Evolutionary conservation across 2,888 invertebrate genomes (phyloP).

Genomic region (Stomorhina lunata): DNA sequence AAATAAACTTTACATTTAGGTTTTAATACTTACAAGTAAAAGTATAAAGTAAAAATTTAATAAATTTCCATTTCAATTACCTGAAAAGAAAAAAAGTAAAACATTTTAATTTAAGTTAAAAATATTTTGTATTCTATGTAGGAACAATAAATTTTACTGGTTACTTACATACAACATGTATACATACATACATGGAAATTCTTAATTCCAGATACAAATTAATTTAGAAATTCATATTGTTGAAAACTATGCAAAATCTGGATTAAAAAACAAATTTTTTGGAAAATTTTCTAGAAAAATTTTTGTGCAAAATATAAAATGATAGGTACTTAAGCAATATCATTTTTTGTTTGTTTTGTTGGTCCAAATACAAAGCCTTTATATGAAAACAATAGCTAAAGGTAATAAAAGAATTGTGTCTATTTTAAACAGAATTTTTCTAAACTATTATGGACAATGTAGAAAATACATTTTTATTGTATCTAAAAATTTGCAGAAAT

Average conservation of each 20-base stretch:
- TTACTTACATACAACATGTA: neutral
- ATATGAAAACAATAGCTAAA: neutral
- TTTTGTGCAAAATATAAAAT: neutral
- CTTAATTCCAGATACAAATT: no score
- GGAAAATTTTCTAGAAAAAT: neutral
- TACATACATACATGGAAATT: no score
- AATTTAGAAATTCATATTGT: neutral
- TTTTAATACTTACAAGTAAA: slow-evolving; percentile 15
- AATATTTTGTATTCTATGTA: no score
- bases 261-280: neutral
- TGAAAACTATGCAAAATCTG: neutral
- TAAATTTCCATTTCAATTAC: slow-evolving; percentile 35
- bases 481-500: no score
- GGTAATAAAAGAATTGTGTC: no score
- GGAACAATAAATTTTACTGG: neutral
- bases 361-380: neutral
- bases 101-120: slow-evolving; percentile 30
- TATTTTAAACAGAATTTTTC: no score
- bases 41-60: neutral
- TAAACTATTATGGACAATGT: no score
- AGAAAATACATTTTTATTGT: no score
- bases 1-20: slow-evolving; percentile 11
- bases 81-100: slow-evolving; percentile 35
- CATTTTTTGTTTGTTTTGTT: no score
- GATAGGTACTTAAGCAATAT: neutral